These are phyloP conservation scores for Cephus pygmeus DNA, from an alignment of 2,888 invertebrate species.

Conservation along the genomic window DNA sequence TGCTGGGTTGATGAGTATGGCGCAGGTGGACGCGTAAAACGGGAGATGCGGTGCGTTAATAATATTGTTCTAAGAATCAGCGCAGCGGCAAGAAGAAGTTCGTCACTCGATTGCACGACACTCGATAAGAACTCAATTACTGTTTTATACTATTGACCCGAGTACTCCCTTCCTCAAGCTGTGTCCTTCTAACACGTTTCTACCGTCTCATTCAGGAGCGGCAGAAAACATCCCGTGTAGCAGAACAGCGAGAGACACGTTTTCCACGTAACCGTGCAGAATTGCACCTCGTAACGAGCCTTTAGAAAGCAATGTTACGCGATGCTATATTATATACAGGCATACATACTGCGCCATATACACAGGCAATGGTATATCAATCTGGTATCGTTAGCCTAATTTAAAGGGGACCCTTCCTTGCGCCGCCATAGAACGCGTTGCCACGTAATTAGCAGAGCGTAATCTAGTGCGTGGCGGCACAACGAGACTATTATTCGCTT, in stretches of 20 bases:
- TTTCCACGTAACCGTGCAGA: neutral
- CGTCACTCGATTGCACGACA: slow-evolving; percentile 47
- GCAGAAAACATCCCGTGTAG: neutral
- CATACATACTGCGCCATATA: neutral
- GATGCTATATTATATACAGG: neutral
- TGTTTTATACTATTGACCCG: slow-evolving; percentile 45
- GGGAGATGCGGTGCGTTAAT: slow-evolving; percentile 36
- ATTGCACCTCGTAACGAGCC: neutral
- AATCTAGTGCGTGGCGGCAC: slow-evolving; percentile 48
- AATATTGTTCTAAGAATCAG: slow-evolving; percentile 42
- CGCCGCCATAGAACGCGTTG: neutral
- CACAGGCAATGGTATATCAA: neutral
- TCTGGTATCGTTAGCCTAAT: slow-evolving; percentile 43
- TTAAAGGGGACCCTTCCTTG: slow-evolving; percentile 39
- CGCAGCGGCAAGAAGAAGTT: slow-evolving; percentile 55
- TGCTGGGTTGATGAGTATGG: slow-evolving; percentile 20
- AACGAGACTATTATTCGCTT: slow-evolving; percentile 30
- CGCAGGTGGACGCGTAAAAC: slow-evolving; percentile 25
- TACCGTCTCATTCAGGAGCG: neutral
- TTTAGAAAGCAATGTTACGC: neutral
- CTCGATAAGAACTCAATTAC: slow-evolving; percentile 55
- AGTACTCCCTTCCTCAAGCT: slow-evolving; percentile 1
- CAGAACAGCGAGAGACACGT: neutral
- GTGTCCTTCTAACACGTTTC: neutral
- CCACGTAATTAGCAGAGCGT: slow-evolving; percentile 58